Base-by-base conservation (phyloP, 2,113 vertebrate genomes). In the Mystacornis crossleyi region DNA sequence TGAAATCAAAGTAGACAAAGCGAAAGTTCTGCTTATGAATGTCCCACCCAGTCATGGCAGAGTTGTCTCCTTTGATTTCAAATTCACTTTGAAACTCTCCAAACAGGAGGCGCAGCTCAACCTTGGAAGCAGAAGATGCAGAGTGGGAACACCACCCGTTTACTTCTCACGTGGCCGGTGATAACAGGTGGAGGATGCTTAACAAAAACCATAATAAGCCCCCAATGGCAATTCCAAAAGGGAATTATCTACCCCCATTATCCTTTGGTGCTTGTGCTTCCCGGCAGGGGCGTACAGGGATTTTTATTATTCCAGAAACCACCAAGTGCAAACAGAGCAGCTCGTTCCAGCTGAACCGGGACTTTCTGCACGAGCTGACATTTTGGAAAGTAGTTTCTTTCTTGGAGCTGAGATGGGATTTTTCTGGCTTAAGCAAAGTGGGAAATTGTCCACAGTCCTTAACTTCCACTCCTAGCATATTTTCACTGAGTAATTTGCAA, bases 1-100 rank as follows among this genome's bases (percentile, higher is more conserved):
- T 54, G 65, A 95, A 96, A 95, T 95, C 93, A 92, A 95, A 95
- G 95, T 43, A 95, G 88, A 85, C 82, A 95, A 94, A 95, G 69
- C 72, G 86, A 66, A 95, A 94, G 58, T 96, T 94, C 82, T 92
- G 36, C 75, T 94, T 78, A 64, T n/a, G 80, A 71, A 72, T 0
- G 9, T 87, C 90, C 82, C 47, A 1, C 81, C 84, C 86, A 69
- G 65, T 55, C 75, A 91, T 1, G 0, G 61, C 80, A 92, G 38
- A 1, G 19, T 71, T 90, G 54, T 77, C 83, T 82, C 42, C 74
- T 96, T 95, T 93, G 94, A 97, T 96, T 93, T 96, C 53, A 78
- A 82, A 97, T 95, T 97, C 91, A 71, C 81, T 95, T 96, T 97
- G 93, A 95, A 96, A 87, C 25, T 67, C 75, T 64, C 87, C 78